Base-by-base conservation (phyloP, 2,797 vertebrate genomes). In the Sebastiscus albofasciatus region DNA sequence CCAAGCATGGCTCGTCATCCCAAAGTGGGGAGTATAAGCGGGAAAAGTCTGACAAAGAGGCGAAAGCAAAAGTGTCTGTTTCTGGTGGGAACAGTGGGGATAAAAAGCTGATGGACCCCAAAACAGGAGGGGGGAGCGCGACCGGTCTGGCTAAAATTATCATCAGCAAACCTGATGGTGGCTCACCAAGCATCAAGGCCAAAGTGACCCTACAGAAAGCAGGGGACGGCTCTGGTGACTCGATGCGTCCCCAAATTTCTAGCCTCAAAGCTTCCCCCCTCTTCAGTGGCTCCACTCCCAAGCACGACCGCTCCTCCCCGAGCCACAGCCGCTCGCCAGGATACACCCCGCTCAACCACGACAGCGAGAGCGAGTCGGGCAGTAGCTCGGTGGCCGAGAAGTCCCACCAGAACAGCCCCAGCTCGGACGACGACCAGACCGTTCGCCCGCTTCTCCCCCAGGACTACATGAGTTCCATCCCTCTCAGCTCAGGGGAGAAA, bases 321-420 rank as follows among this genome's bases (percentile, higher is more conserved):
- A 99, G 98, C 93, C 97, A 99, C 92, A 98, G 98, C 87, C 98
- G 98, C 88, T 99, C 99, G 1, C 99, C 99, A 6, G 99, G 97
- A 6, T 99, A 99, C 91, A 99, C 97, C 3, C 98, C 98, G 4
- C 97, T 99, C 77, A 97, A 97, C 92, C 96, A 96, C 10, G 99
- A 99, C 96, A 99, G 99, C 26, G 99, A 98, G 95, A 99, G 98
- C 1, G 99, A 99, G 92, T 99, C 98, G 0, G 99, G 98, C 52
- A 98, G 98, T 65, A 99, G 98, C 71, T 99, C 98, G 1, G 97
- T 99, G 65, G 98, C 98, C 0, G 99, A 99, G 92, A 99, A 99
- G 72, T 99, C 98, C 70, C 99, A 99, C 66, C 98, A 99, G 94
- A 99, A 99, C 93, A 99, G 98, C 90, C 98, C 98, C 73, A 99